phyloP scores from a whole-genome alignment of 2,113 vertebrate genomes.

The Corvus hawaiiensis region DNA sequence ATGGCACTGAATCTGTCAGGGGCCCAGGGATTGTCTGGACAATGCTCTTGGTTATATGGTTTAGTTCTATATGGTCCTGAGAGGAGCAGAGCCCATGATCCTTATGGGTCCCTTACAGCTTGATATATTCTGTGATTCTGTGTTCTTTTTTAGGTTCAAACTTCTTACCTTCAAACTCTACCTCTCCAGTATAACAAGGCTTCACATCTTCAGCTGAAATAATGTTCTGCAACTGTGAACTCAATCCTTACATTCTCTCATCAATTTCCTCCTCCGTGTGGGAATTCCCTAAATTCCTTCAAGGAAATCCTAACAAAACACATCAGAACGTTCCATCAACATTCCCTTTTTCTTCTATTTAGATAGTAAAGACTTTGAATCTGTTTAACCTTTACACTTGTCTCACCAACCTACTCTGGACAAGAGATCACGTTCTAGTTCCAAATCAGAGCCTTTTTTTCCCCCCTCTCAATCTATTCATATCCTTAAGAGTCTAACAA shows the following conservation, averaged over 20 bases:
- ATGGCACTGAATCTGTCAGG: not conserved
- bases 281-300: not conserved
- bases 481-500: constrained; percentile 22
- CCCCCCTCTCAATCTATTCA: not conserved
- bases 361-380: not conserved
- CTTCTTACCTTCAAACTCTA: not conserved
- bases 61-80: not conserved
- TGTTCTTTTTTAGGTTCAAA: not conserved
- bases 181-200: not conserved
- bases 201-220: not conserved
- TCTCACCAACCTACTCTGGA: not conserved
- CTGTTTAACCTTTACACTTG: not conserved
- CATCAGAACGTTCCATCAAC: not conserved
- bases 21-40: not conserved
- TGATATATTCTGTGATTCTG: not conserved
- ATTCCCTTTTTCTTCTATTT: not conserved
- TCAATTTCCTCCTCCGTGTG: not conserved
- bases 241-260: not conserved
- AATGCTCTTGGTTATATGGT: not conserved
- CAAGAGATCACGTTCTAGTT: not conserved
- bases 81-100: not conserved
- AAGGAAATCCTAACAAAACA: not conserved
- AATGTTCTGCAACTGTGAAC: not conserved
- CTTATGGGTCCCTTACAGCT: not conserved
- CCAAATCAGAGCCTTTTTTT: not conserved